phyloP scores from a whole-genome alignment of 2,888 invertebrate species.

The Cordilura impudica region DNA sequence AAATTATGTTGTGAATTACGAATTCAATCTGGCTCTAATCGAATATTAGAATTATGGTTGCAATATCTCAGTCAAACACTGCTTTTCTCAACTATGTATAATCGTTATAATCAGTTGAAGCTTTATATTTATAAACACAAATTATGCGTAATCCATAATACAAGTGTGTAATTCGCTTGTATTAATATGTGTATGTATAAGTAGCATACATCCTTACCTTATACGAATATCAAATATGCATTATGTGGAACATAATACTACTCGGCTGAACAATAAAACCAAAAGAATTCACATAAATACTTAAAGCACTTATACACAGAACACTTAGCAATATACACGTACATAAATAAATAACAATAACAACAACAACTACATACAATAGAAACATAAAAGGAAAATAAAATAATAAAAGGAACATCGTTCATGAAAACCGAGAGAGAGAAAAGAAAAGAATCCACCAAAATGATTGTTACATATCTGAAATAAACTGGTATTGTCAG shows the following conservation, averaged over 20 bases:
- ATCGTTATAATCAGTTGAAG: constrained; percentile 14
- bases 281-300: constrained; percentile 23
- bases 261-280: constrained; percentile 11
- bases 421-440: not conserved
- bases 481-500: too few relatives aligned
- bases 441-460: not conserved
- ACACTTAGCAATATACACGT: constrained; percentile 26
- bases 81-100: not conserved
- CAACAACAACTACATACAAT: constrained; percentile 2
- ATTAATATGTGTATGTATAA: not conserved
- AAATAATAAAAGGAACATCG: not conserved
- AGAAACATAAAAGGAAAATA: too few relatives aligned
- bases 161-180: not conserved
- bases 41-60: not conserved
- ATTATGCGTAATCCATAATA: constrained; percentile 28
- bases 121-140: constrained; percentile 11
- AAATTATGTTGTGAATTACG: too few relatives aligned
- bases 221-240: not conserved
- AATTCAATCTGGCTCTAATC: too few relatives aligned
- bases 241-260: constrained; percentile 9
- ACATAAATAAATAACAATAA: not conserved
- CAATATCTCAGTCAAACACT: not conserved
- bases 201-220: not conserved
- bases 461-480: constrained; percentile 18
- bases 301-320: constrained; percentile 18